A percentile compares a stretch with the other conserved stretches of the same genome.
Evolutionary conservation across 92 coral and sea anemone species (phyloP).

Genomic region (Porites divaricata): DNA sequence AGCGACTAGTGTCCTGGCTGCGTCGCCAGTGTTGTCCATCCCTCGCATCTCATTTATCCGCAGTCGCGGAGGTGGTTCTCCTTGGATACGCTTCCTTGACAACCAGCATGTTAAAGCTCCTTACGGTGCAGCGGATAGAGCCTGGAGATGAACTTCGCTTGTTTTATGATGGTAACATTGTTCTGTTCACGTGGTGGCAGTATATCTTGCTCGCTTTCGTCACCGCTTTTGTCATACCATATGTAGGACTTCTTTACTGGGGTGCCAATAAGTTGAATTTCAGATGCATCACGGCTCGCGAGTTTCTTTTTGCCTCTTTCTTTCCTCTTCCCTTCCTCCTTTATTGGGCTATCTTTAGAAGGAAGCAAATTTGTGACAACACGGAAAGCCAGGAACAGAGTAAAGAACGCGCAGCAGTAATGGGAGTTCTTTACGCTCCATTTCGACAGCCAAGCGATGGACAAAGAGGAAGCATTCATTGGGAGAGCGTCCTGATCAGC

Average conservation of each 20-base stretch:
- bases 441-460: constrained; percentile 37
- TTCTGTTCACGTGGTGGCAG: constrained; percentile 77
- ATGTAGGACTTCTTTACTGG: constrained; percentile 51
- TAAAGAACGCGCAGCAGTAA: constrained; percentile 18
- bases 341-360: constrained; percentile 43
- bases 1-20: constrained; percentile 29
- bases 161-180: constrained; percentile 80
- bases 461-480: constrained; percentile 47
- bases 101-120: constrained; percentile 59
- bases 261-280: constrained; percentile 49
- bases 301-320: constrained; percentile 50
- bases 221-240: constrained; percentile 58
- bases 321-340: constrained; percentile 57
- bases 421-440: constrained; percentile 58
- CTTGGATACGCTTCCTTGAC: constrained; percentile 69
- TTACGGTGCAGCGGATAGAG: constrained; percentile 42
- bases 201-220: constrained; percentile 49
- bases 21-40: constrained; percentile 33
- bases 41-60: constrained; percentile 58
- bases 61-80: constrained; percentile 60
- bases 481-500: constrained; percentile 48
- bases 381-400: constrained; percentile 9
- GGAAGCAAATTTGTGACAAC: background rate
- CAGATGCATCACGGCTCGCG: constrained; percentile 44
- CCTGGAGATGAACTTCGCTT: constrained; percentile 36